Conservation (phyloP, 2,113 vertebrate species). For the Elgaria multicarinata region DNA sequence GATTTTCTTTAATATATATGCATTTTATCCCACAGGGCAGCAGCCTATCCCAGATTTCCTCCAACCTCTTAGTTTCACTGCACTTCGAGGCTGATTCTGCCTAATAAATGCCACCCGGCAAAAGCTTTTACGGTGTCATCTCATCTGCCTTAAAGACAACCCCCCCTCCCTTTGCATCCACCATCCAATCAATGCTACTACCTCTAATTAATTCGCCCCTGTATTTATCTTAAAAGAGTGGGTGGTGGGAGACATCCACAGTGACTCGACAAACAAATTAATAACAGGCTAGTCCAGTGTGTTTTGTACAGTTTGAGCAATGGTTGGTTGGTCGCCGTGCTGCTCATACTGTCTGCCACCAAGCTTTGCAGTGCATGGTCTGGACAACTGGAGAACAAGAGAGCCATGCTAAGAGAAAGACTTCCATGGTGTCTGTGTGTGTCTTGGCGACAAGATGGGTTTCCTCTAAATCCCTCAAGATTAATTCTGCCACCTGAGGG, state of each 20-base stretch:
- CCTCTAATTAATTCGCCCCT: slow-evolving; percentile 66
- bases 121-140: slow-evolving; percentile 76
- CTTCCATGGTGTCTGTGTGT: too few relatives aligned
- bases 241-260: not conserved
- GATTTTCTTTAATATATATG: slow-evolving; percentile 54
- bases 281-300: not conserved
- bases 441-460: not conserved
- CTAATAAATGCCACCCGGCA: slow-evolving; percentile 76
- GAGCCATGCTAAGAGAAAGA: slow-evolving; percentile 38
- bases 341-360: not conserved
- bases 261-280: not conserved
- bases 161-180: slow-evolving; percentile 58
- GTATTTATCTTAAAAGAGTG: slow-evolving; percentile 66
- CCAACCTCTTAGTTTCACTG: slow-evolving; percentile 71
- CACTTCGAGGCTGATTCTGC: slow-evolving; percentile 66
- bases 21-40: slow-evolving; percentile 75
- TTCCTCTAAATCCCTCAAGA: slow-evolving; percentile 30
- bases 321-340: slow-evolving; percentile 28
- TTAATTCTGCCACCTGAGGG: not conserved
- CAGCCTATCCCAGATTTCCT: slow-evolving; percentile 71
- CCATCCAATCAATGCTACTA: slow-evolving; percentile 64
- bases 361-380: not conserved
- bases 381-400: slow-evolving; percentile 32
- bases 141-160: slow-evolving; percentile 61
- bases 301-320: slow-evolving; percentile 8